Conservation (phyloP, 1,140 invertebrate species). For the Acromyrmex heyeri region DNA sequence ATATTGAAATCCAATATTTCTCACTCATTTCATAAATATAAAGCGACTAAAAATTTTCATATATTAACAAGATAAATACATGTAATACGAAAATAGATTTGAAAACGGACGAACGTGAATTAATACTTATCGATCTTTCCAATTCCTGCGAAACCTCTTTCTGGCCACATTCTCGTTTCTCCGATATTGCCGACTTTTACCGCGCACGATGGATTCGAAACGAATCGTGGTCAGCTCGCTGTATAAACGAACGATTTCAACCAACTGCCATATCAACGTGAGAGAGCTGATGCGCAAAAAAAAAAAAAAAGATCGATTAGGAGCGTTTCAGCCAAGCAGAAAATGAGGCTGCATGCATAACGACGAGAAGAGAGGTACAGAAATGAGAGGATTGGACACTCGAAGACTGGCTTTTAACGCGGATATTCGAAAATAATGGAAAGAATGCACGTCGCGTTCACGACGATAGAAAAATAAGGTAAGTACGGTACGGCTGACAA, state of each 20-base stretch:
- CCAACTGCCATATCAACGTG: conserved; percentile 47
- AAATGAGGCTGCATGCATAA: conserved; percentile 62
- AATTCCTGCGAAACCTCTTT: conserved; percentile 62
- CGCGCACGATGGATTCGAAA: conserved; percentile 43
- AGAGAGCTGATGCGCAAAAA: conserved; percentile 36
- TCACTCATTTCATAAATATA: neutral
- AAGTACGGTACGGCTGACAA: conserved; percentile 76
- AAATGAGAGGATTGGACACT: conserved; percentile 4
- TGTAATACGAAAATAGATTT: conserved; percentile 1
- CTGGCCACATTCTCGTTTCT: conserved; percentile 26
- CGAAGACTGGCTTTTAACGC: conserved; percentile 54
- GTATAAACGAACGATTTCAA: conserved; percentile 56
- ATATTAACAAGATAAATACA: conserved; percentile 12
- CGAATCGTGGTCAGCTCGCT: conserved; percentile 50
- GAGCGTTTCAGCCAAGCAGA: conserved; percentile 41
- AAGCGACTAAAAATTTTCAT: neutral
- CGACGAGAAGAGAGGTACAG: conserved; percentile 12
- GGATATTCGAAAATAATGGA: conserved; percentile 72
- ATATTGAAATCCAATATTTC: neutral
- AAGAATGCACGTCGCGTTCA: conserved; percentile 48
- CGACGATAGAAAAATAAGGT: conserved; percentile 75
- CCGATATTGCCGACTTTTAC: conserved; percentile 31
- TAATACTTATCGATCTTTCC: conserved; percentile 48
- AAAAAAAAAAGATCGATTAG: conserved; percentile 59
- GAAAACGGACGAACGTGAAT: conserved; percentile 19